A percentile compares a stretch with the other conserved stretches of the same genome.
Evolutionary conservation across 2,113 vertebrate species (phyloP).

Genomic region (Rhinolophus ferrumequinum): DNA sequence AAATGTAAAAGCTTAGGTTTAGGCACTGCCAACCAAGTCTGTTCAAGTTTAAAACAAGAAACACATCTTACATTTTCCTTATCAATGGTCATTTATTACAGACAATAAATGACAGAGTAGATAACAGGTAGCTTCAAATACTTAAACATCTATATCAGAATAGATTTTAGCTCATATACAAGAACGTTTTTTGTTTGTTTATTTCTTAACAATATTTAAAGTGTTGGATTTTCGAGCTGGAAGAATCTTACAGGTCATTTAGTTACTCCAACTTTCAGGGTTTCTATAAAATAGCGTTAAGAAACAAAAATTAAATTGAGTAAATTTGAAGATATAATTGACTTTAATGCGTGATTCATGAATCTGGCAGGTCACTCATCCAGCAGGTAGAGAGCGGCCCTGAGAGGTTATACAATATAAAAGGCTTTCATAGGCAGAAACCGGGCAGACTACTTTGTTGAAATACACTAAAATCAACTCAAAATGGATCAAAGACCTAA

Average conservation of each 20-base stretch:
- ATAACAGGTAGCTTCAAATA: not conserved
- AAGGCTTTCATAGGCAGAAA: not conserved
- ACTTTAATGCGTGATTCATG: not conserved
- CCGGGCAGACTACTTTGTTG: no score
- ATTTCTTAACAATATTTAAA: not conserved
- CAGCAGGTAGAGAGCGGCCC: not conserved
- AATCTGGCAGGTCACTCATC: not conserved
- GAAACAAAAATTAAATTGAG: not conserved
- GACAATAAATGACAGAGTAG: not conserved
- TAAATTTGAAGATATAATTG: not conserved
- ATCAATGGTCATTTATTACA: not conserved
- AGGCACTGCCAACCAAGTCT: not conserved
- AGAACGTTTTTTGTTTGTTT: not conserved
- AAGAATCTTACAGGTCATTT: not conserved
- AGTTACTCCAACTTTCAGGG: not conserved
- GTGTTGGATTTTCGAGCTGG: not conserved
- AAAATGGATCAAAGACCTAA: no score
- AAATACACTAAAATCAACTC: no score
- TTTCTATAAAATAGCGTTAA: not conserved
- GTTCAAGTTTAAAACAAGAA: not conserved
- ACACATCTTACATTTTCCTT: not conserved
- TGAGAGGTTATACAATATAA: not conserved
- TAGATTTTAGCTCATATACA: not conserved
- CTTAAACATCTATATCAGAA: not conserved
- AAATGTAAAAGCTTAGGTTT: not conserved